Evolutionary conservation across 2,888 invertebrate genomes (phyloP), one percentile per base, ranked within the genome.

Genomic region (Watsonalla binaria): DNA sequence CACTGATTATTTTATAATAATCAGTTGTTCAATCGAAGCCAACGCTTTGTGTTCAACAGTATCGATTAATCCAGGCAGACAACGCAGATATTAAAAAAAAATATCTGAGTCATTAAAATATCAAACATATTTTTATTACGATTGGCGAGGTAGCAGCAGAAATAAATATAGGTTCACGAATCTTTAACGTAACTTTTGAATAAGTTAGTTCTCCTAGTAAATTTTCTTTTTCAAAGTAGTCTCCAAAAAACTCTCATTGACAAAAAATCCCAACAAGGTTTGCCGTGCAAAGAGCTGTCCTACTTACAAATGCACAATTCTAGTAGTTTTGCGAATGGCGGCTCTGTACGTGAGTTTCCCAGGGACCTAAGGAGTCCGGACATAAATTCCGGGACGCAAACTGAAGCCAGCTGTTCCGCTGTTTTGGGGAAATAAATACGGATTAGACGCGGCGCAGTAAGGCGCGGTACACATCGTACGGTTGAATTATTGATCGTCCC

Each of bases 361-460:
- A 64, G 70, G 72, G 73, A 74, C 68, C 71, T 72, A 73, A 74
- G 73, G 72, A 78, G 78, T 70, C 73, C 64, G 76, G 68, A 81
- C 86, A 86, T 87, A 86, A 88, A 88, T 87, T 86, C 68, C 66
- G 74, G 74, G 77, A 82, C 80, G 78, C 78, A 78, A 85, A 84
- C 84, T 81, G 80, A 76, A 82, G 82, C 84, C 87, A 88, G 86
- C 85, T 86, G 87, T 85, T 88, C 74, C 80, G 69, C 77, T 85
- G 84, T 86, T 86, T 83, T 78, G 80, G 80, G 79, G 82, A 82
- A 86, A 88, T 87, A 88, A 87, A 87, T 87, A 86, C 87, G 84
- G 82, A 82, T 83, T 84, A 84, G 81, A 82, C 74, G 80, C 77
- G 75, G 65, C 68, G 71, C 70, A 60, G 76, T 68, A 75, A 76